phyloP scores from a whole-genome alignment of 2,797 vertebrate genomes.

The Cryptoprocta ferox region DNA sequence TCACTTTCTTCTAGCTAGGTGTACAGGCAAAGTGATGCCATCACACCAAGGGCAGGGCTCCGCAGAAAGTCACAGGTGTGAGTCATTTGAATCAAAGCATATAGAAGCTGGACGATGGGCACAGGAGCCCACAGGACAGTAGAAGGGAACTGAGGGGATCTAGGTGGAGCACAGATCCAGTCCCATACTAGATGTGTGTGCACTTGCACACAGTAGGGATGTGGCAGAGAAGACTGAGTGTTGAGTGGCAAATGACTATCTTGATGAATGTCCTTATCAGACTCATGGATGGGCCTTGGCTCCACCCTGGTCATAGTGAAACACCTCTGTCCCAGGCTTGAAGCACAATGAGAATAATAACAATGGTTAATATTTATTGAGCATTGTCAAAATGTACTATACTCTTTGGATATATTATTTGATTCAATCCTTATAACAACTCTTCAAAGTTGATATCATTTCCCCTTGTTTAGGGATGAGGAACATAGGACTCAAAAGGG shows the following conservation, averaged over 20 bases:
- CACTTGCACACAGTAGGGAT: too few species aligned
- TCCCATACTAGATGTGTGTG: rapidly evolving
- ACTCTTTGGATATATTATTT: not conserved
- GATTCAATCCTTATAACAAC: not conserved
- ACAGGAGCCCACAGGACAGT: not conserved
- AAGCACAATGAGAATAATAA: not conserved
- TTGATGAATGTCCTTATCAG: not conserved
- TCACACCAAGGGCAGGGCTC: not conserved
- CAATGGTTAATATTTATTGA: not conserved
- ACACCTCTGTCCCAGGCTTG: not conserved
- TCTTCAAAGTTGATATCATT: not conserved
- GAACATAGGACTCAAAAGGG: not conserved
- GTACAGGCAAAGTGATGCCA: not conserved
- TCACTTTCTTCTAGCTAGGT: not conserved
- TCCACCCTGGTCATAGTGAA: not conserved
- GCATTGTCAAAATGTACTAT: not conserved
- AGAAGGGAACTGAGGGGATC: not conserved
- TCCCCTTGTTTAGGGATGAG: not conserved
- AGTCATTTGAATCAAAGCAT: not conserved
- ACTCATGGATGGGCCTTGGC: not conserved
- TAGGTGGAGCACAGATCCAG: not conserved
- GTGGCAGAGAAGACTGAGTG: not conserved
- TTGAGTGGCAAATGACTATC: not conserved
- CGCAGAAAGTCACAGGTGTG: not conserved
- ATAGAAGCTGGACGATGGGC: not conserved